Percentiles rank a stretch among this genome's conserved stretches.
Conservation (phyloP, 2,888 invertebrate genomes). For the Deilephila porcellus region DNA sequence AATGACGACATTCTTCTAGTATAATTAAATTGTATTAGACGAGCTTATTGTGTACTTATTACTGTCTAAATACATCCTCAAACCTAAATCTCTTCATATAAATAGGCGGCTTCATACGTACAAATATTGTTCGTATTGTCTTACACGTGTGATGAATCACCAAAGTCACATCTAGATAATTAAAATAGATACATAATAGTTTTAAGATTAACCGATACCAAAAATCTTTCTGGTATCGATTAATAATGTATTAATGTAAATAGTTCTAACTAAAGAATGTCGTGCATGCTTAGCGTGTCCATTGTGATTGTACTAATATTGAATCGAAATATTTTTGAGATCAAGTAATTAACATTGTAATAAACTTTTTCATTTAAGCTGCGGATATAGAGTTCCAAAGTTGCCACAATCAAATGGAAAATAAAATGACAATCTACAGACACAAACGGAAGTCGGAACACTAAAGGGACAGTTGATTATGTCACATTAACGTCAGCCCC, state of each 20-base stretch:
- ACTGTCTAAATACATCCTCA: neutral
- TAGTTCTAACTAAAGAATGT: neutral
- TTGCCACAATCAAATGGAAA: neutral
- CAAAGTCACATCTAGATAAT: neutral
- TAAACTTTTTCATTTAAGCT: neutral
- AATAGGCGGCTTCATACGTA: neutral
- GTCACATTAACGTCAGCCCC: neutral
- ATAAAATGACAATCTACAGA: neutral
- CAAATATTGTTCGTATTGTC: neutral
- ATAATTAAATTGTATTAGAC: constrained; percentile 3
- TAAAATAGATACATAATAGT: neutral
- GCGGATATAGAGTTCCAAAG: neutral
- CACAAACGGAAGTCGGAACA: neutral
- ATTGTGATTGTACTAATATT: constrained; percentile 22
- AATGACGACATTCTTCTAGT: neutral
- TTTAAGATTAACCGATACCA: constrained; percentile 9
- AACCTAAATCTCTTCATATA: neutral
- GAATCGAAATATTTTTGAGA: constrained; percentile 43
- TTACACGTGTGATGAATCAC: neutral
- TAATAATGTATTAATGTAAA: neutral
- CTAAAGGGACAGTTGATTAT: neutral
- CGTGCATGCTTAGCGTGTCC: constrained; percentile 15
- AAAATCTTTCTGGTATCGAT: constrained; percentile 7
- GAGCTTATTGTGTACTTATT: constrained; percentile 6
- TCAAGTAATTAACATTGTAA: constrained; percentile 28